Conservation (phyloP, 2,888 invertebrate genomes). For the Stramonita haemastoma region DNA sequence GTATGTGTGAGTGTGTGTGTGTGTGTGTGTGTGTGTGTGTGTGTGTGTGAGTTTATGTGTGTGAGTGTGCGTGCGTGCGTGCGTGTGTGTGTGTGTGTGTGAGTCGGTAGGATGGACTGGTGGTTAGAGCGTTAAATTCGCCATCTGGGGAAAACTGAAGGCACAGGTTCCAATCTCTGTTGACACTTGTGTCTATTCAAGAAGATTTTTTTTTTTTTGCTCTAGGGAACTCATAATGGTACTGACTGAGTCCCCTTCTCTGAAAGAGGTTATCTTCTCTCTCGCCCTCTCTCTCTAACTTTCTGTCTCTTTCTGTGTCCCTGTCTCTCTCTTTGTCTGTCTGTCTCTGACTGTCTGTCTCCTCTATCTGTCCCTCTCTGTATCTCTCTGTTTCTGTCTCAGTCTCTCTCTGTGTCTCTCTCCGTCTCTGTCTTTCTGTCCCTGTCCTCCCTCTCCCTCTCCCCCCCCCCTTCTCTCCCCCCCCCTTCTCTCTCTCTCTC, state of each 20-base stretch:
- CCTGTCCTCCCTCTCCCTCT: not conserved
- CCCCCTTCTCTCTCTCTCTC: conserved; percentile 5
- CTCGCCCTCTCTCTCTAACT: not conserved
- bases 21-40: not conserved
- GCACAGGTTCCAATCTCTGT: too few species aligned
- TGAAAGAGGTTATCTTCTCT: not conserved
- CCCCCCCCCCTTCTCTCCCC: not conserved
- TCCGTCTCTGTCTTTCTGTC: not conserved
- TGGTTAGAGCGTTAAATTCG: too few species aligned
- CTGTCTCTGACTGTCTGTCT: not conserved
- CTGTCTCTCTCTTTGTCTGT: not conserved
- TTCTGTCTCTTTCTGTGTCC: not conserved
- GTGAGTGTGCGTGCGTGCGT: not conserved
- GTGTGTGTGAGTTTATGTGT: not conserved
- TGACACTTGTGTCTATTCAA: too few species aligned
- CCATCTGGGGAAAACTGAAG: too few species aligned
- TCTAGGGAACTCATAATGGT: too few species aligned
- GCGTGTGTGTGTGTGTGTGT: not conserved
- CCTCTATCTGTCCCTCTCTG: not conserved
- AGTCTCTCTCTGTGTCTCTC: not conserved
- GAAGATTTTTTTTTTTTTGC: too few species aligned
- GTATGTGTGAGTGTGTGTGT: too few species aligned
- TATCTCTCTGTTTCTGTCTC: not conserved
- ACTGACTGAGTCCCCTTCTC: too few species aligned
- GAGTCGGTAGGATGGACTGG: not conserved